Base-by-base conservation (phyloP, 2,888 invertebrate species). In the Catocala sponsa region DNA sequence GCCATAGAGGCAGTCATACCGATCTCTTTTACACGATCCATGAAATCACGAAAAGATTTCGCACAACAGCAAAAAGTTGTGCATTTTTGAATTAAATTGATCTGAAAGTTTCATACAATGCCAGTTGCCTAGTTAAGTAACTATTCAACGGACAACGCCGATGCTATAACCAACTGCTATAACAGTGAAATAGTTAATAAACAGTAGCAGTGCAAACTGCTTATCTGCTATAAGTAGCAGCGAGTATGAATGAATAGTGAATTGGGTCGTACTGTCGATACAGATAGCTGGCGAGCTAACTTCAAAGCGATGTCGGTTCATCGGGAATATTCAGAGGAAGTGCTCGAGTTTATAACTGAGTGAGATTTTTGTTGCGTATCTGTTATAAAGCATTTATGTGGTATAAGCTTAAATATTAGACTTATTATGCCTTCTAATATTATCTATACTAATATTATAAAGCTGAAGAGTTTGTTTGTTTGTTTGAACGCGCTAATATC, bases 181-280 rank as follows among this genome's bases (percentile, higher is more conserved):
- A 13, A 44, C 6, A 44, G 11, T 12, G 12, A 44, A 12, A n/a
- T 38, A 38, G 7, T 9, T 38, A 0, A 38, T 38, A 6, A n/a
- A 38, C 35, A 38, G 35, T 38, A 38, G 35, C 44, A 44, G 12
- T 12, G n/a, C n/a, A n/a, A 42, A 42, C 11, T 15, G 35, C 15
- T 50, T 57, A 57, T 57, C 50, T 44, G 13, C 5, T 38, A 38
- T 38, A 38, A 35, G 25, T 25, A 44, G 43, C 33, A 11, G 7
- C 11, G 48, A 48, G 7, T 48, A 48, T 25, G 5, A 43, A n/a
- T 44, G 50, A 44, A 57, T 15, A 4, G 15, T 6, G 35, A 57
- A 57, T 57, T 50, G 2, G 57, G 44, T 50, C 57, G 35, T 5
- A 44, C n/a, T 43, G 5, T 12, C 12, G 48, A 38, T 42, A n/a